These are phyloP conservation scores for Sesamia inferens DNA, from an alignment of 2,888 invertebrate species.

Conservation along the genomic window DNA sequence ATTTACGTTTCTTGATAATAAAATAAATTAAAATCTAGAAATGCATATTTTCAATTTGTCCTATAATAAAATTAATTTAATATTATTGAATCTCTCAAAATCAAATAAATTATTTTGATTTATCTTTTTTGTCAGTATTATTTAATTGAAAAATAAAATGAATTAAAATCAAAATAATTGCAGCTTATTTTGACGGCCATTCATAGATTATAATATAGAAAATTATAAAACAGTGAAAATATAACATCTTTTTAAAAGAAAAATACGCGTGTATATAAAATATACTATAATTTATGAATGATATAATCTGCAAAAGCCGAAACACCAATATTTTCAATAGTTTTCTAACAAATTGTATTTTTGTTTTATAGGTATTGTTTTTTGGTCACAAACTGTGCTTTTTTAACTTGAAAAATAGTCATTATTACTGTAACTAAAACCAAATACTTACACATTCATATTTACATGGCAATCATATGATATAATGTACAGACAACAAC, in stretches of 20 bases:
- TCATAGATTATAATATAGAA: slow-evolving; percentile 21
- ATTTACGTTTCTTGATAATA: not conserved
- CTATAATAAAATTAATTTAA: slow-evolving; percentile 39
- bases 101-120: slow-evolving; percentile 23
- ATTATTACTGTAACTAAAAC: not conserved
- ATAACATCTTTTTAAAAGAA: not conserved
- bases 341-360: slow-evolving; percentile 48
- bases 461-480: not conserved
- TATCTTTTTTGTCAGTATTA: slow-evolving; percentile 53
- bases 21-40: not conserved
- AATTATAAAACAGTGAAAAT: not conserved
- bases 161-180: slow-evolving; percentile 34
- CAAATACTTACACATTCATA: not conserved
- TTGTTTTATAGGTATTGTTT: not conserved
- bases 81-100: slow-evolving; percentile 55
- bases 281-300: slow-evolving; percentile 42
- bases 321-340: slow-evolving; percentile 3
- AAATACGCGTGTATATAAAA: not conserved
- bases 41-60: slow-evolving; percentile 25
- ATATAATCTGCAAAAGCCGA: slow-evolving; percentile 36
- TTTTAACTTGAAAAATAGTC: not conserved
- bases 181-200: slow-evolving; percentile 30
- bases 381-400: not conserved
- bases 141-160: slow-evolving; percentile 31
- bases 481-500: too few species aligned